Percentiles rank a stretch among this genome's conserved stretches.
These are phyloP conservation scores for Rotaria sp. DNA, from an alignment of 2,888 invertebrate species.

Conservation along the genomic window DNA sequence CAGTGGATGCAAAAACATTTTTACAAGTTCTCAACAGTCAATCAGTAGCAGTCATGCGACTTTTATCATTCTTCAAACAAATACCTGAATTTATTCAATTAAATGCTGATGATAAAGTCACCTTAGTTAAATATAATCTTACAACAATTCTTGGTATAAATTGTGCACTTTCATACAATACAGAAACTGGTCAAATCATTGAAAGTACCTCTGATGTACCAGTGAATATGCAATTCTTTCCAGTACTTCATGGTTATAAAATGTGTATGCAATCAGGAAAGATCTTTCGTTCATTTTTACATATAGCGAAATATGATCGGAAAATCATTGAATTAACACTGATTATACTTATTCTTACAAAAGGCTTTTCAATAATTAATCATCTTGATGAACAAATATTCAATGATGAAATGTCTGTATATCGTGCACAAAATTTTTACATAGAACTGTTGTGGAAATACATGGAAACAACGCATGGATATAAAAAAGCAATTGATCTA, in stretches of 20 bases:
- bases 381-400: background rate
- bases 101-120: background rate
- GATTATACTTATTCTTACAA: background rate
- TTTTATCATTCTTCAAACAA: background rate
- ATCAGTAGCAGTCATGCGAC: background rate
- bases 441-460: background rate
- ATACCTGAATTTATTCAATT: background rate
- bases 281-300: background rate
- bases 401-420: background rate
- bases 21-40: background rate
- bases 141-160: background rate
- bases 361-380: background rate
- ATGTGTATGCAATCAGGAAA: background rate
- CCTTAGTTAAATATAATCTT: background rate
- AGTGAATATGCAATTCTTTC: background rate
- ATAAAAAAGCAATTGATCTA: background rate
- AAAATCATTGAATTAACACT: background rate
- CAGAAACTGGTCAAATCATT: background rate
- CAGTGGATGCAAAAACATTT: background rate
- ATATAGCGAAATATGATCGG: background rate
- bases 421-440: background rate
- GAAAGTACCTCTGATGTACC: background rate
- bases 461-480: background rate
- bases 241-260: background rate
- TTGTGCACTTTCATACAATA: background rate